Percentiles rank a stretch among this genome's conserved stretches.
Evolutionary conservation across 2,797 vertebrate species (phyloP).

Genomic region (Anolis apletophallus): DNA sequence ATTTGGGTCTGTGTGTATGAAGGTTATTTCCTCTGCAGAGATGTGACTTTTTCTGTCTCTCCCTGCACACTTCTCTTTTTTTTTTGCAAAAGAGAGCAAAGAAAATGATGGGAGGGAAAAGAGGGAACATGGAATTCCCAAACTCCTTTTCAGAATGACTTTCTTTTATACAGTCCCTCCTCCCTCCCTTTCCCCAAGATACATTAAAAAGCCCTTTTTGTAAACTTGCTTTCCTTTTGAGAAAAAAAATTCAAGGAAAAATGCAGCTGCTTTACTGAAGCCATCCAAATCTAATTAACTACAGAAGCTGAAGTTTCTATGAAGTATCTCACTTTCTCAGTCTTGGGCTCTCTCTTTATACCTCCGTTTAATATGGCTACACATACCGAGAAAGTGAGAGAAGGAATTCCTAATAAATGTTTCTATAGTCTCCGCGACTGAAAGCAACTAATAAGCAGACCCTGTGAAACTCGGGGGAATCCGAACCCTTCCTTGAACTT

Average conservation of each 20-base stretch:
- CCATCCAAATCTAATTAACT: slow-evolving; percentile 85
- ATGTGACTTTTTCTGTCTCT: slow-evolving; percentile 40
- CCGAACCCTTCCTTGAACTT: slow-evolving; percentile 78
- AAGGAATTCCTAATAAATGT: slow-evolving; percentile 83
- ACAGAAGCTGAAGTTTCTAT: slow-evolving; percentile 76
- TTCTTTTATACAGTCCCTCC: slow-evolving; percentile 70
- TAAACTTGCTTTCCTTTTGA: slow-evolving; percentile 69
- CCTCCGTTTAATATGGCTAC: slow-evolving; percentile 79
- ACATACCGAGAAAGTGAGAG: slow-evolving; percentile 9
- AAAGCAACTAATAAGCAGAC: slow-evolving; percentile 80
- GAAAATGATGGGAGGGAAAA: not conserved
- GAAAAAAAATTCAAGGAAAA: slow-evolving; percentile 49
- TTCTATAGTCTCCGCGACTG: slow-evolving; percentile 79
- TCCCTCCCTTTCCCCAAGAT: slow-evolving; percentile 66
- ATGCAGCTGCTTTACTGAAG: slow-evolving; percentile 81
- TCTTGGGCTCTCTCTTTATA: slow-evolving; percentile 82
- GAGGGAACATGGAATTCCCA: slow-evolving; percentile 64
- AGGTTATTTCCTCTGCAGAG: slow-evolving; percentile 41
- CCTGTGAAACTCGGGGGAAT: slow-evolving; percentile 78
- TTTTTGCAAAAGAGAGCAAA: slow-evolving; percentile 13
- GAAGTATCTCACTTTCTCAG: slow-evolving; percentile 79
- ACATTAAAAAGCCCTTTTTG: slow-evolving; percentile 79
- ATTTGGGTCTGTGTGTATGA: not conserved
- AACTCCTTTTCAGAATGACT: slow-evolving; percentile 68
- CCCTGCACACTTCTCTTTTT: slow-evolving; percentile 19